Conservation (phyloP, 1,140 invertebrate species). For the Archivesica marissinica region DNA sequence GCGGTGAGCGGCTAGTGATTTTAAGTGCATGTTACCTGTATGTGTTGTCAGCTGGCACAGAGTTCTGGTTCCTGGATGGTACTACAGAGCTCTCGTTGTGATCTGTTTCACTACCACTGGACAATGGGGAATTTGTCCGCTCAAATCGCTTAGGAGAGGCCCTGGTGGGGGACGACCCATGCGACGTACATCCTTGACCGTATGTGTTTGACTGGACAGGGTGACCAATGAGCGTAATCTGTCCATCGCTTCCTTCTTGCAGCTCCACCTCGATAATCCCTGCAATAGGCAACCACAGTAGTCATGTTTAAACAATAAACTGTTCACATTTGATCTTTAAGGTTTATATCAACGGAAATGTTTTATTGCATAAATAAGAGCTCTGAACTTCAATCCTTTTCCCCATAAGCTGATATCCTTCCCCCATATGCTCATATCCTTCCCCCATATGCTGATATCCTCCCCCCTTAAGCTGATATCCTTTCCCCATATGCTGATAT, state of each 20-base stretch:
- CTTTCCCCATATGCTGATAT: too few species aligned
- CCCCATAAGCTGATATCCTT: too few species aligned
- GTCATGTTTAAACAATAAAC: too few species aligned
- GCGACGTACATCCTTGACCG: neutral
- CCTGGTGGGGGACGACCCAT: constrained; percentile 19
- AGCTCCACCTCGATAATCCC: constrained; percentile 83
- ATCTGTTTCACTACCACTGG: constrained; percentile 70
- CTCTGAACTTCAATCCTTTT: too few species aligned
- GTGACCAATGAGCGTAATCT: constrained; percentile 84
- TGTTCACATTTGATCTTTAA: too few species aligned
- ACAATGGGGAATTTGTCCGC: constrained; percentile 56
- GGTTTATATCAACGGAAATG: too few species aligned
- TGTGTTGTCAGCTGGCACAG: constrained; percentile 5
- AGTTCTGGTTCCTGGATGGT: constrained; percentile 1
- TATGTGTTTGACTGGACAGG: constrained; percentile 69
- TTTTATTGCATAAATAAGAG: too few species aligned
- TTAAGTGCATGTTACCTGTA: too few species aligned
- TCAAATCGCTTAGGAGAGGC: constrained; percentile 48
- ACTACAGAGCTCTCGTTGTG: constrained; percentile 48
- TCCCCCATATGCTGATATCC: too few species aligned
- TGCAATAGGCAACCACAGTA: constrained; percentile 65
- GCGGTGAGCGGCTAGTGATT: too few species aligned
- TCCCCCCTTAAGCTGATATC: too few species aligned
- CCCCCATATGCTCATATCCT: too few species aligned
- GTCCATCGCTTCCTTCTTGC: constrained; percentile 84